Conservation (phyloP, 2,888 invertebrate genomes). For the Phortica magna region DNA sequence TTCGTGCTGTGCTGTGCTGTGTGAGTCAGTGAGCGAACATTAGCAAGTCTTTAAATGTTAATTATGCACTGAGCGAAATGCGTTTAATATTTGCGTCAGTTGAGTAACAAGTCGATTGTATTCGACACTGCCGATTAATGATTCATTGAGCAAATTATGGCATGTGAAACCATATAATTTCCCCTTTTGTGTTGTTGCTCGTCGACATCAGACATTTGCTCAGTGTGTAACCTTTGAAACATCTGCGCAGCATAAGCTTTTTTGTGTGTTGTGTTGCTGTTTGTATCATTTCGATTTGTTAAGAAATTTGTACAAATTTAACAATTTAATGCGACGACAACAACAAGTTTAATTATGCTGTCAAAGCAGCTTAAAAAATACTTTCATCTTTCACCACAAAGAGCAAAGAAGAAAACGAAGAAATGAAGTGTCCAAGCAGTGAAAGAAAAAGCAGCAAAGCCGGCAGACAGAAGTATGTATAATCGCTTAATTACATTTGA, state of each 20-base stretch:
- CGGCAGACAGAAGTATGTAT: slow-evolving; percentile 57
- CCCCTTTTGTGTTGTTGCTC: not conserved
- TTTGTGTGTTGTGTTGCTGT: not conserved
- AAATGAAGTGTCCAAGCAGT: slow-evolving; percentile 32
- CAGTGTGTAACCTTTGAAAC: slow-evolving; percentile 11
- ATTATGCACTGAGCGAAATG: slow-evolving; percentile 3
- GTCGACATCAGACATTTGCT: not conserved
- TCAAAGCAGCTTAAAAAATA: slow-evolving; percentile 64
- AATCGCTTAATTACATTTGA: slow-evolving; percentile 70
- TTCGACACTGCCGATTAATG: no score
- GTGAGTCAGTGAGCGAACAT: not conserved
- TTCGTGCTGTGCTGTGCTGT: not conserved
- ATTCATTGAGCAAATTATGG: no score
- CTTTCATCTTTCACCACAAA: slow-evolving; percentile 66
- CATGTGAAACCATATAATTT: not conserved
- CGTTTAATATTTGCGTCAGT: no score
- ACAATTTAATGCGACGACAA: slow-evolving; percentile 55
- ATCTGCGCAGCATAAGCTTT: slow-evolving; percentile 14
- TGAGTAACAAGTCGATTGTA: no score
- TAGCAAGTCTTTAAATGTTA: slow-evolving; percentile 18
- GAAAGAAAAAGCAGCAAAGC: slow-evolving; percentile 43
- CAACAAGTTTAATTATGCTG: slow-evolving; percentile 66
- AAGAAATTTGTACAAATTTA: slow-evolving; percentile 54
- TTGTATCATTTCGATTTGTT: slow-evolving; percentile 39
- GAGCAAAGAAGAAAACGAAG: slow-evolving; percentile 19